Base-by-base conservation (phyloP, 2,888 invertebrate species). In the Agelastica alni region DNA sequence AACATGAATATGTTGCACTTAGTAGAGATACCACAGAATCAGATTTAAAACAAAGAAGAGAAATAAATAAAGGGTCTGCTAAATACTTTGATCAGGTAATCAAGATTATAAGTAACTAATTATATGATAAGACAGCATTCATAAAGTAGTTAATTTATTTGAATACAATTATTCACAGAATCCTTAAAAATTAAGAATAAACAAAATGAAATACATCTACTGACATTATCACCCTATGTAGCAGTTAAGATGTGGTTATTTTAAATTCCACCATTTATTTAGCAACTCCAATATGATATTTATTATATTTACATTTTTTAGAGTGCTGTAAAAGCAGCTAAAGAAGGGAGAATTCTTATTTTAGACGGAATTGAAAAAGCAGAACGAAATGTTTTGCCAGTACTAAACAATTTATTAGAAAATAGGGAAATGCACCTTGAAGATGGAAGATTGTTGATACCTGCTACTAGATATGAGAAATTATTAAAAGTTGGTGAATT, bases 381-480 rank as follows among this genome's bases (percentile, higher is more conserved):
- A 0, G 98, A 98, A 75, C 82, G 97, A 42, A 98, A 98, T 80
- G 97, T 98, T 32, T 79, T 98, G 56, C 97, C 97, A 26, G 91
- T 98, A 41, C 79, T 98, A 31, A 98, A 98, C 77, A 98, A 98
- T 79, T 81, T 98, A 48, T 79, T 98, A 46, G 97, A 98, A 78
- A 98, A 98, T 77, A 83, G 97, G 51, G 98, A 98, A 79, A 97
- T 98, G 96, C 95, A 97, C 77, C 80, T 98, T 56, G 97, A 98
- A 79, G 97, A 97, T 79, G 98, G 98, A 0, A 81, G 96, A 65
- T 93, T 97, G 74, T 79, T 98, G 30, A 89, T 98, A 73, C 89
- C 95, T 0, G 88, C 95, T 5, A 79, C 85, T 2, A 85, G 95
- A 79, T 98, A 93, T 72, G 96, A 98, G 72, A 91, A 91, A 74